Base-by-base conservation (phyloP, 1,140 invertebrate genomes). In the Telenomus remus region DNA sequence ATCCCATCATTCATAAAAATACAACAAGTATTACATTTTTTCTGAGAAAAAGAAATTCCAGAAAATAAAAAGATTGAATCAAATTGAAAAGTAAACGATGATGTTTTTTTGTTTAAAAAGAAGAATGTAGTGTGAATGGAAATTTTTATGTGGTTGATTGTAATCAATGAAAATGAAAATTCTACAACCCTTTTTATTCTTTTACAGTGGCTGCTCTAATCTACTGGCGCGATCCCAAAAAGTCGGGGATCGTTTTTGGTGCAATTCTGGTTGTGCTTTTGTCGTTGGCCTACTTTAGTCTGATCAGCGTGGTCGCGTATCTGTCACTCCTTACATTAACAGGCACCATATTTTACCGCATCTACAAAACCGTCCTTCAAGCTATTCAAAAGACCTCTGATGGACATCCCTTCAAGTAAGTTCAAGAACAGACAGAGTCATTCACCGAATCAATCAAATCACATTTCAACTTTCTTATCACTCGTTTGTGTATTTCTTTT, bases 401-500 rank as follows among this genome's bases (percentile, higher is more conserved):
- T 84, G 96, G 96, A 85, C 96, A 99, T 89, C 97, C 98, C 63
- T 99, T 99, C 93, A 97, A 98, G 96, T 97, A 87, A 93, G 91
- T 90, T 54, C 19, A 27, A 27, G 19, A 27, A 27, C 19, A 27
- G 19, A 39, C n/a, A n/a, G 9, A 11, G n/a, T 8, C 4, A 42
- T 39, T 59, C 9, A 10, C 19, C 14, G 33, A 33, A 39, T 9
- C 5, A 35, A 39, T 39, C 3, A n/a, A 3, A 39, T 27, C 19
- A 3, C 1, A 27, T 27, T 27, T 6, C 6, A 27, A 27, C 1
- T 27, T 27, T 27, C 2, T 27, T n/a, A n/a, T 27, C 19, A 27
- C 6, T 27, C 19, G 19, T 3, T 27, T 27, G 19, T 27, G 2
- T 27, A 27, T 3, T 27, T 27, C 2, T 3, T 3, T 27, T 6